Conservation (phyloP, 2,888 invertebrate species). For the Rotaria macrura region DNA sequence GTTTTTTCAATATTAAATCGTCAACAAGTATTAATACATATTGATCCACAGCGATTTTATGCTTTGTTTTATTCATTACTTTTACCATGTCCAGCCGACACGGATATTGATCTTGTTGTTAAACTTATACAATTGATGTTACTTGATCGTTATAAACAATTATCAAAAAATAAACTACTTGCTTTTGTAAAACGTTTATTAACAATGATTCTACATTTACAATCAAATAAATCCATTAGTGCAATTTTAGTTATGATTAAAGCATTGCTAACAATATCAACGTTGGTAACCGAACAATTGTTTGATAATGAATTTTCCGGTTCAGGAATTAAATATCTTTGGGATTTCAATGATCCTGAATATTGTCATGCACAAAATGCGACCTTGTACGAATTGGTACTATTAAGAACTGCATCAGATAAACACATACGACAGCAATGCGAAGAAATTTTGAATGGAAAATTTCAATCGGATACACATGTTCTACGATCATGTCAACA, state of each 20-base stretch:
- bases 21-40: slow-evolving; percentile 5
- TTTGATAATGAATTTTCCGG: neutral
- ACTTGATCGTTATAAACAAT: slow-evolving; percentile 14
- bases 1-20: neutral
- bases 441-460: neutral
- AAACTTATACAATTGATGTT: neutral
- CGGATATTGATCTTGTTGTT: neutral
- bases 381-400: neutral
- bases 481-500: neutral
- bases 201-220: neutral
- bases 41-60: slow-evolving; percentile 19
- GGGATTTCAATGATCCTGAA: neutral
- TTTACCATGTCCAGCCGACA: neutral
- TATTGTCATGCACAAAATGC: slow-evolving; percentile 12
- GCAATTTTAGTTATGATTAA: slow-evolving; percentile 10
- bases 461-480: slow-evolving; percentile 11
- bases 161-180: neutral
- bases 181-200: slow-evolving; percentile 3
- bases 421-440: neutral
- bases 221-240: neutral
- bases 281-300: neutral
- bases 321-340: neutral
- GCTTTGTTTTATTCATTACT: slow-evolving; percentile 15
- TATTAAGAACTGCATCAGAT: neutral
- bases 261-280: slow-evolving; percentile 14